Conservation (phyloP, 1,140 invertebrate species). For the Drosophila grimshawi region DNA sequence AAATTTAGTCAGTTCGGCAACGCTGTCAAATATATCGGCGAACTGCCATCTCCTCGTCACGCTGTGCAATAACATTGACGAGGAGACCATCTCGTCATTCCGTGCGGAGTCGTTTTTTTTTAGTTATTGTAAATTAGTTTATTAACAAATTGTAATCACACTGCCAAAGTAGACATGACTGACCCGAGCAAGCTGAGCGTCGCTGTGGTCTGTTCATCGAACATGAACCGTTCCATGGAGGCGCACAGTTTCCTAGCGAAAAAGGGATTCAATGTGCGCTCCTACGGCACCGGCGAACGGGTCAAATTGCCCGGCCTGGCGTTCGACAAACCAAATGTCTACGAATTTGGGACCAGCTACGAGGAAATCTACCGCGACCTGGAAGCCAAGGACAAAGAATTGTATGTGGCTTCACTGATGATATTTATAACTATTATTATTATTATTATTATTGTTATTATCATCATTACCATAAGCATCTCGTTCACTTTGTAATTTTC, state of each 20-base stretch:
- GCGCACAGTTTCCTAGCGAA: constrained; percentile 98
- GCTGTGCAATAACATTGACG: constrained; percentile 22
- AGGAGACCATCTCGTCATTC: constrained; percentile 17
- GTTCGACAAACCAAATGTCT: constrained; percentile 98
- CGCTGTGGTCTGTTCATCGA: constrained; percentile 99
- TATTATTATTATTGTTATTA: too few species aligned
- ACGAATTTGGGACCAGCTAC: constrained; percentile 98
- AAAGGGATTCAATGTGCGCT: constrained; percentile 97
- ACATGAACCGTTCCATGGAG: constrained; percentile 99
- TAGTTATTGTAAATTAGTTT: constrained; percentile 16
- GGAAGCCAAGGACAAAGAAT: constrained; percentile 93
- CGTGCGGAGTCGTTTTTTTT: constrained; percentile 22
- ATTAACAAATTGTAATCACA: constrained; percentile 31
- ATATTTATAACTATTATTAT: too few species aligned
- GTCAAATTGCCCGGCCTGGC: constrained; percentile 98
- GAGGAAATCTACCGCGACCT: constrained; percentile 99
- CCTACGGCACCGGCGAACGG: constrained; percentile 98
- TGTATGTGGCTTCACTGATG: constrained; percentile 86
- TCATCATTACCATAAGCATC: too few species aligned
- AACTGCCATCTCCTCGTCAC: neutral
- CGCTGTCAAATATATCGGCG: constrained; percentile 6
- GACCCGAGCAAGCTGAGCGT: constrained; percentile 88
- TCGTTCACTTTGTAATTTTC: neutral
- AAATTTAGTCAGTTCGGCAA: neutral
- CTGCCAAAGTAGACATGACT: constrained; percentile 75